These are phyloP conservation scores for Phataginus tricuspis DNA, from an alignment of 2,797 vertebrate species.

Conservation along the genomic window DNA sequence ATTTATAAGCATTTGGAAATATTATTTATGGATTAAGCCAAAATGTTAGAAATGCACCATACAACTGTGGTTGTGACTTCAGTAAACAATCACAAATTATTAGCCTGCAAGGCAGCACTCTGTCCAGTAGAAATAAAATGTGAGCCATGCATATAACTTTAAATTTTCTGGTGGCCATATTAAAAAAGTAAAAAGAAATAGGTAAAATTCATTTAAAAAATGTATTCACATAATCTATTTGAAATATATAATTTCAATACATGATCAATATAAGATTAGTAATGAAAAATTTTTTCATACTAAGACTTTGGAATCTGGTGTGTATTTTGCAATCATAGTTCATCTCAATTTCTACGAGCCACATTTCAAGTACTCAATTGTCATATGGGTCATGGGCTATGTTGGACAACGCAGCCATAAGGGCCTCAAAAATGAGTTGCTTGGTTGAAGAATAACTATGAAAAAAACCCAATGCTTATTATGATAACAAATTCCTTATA, in stretches of 20 bases:
- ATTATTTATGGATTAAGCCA: background rate
- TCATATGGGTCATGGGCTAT: background rate
- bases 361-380: background rate
- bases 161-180: background rate
- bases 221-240: background rate
- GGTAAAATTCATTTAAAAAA: background rate
- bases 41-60: background rate
- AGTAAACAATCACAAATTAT: background rate
- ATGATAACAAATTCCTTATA: background rate
- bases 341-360: background rate
- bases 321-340: background rate
- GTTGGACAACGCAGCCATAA: background rate
- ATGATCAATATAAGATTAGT: background rate
- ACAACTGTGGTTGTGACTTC: background rate
- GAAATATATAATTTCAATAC: background rate
- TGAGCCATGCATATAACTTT: background rate
- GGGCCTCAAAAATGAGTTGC: background rate
- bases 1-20: background rate
- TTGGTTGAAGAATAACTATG: background rate
- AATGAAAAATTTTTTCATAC: background rate
- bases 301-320: background rate
- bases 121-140: background rate
- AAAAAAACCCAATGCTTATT: background rate
- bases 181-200: background rate
- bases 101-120: background rate